Evolutionary conservation across 1,140 invertebrate genomes (phyloP).

Genomic region (Adoxophyes honmai): DNA sequence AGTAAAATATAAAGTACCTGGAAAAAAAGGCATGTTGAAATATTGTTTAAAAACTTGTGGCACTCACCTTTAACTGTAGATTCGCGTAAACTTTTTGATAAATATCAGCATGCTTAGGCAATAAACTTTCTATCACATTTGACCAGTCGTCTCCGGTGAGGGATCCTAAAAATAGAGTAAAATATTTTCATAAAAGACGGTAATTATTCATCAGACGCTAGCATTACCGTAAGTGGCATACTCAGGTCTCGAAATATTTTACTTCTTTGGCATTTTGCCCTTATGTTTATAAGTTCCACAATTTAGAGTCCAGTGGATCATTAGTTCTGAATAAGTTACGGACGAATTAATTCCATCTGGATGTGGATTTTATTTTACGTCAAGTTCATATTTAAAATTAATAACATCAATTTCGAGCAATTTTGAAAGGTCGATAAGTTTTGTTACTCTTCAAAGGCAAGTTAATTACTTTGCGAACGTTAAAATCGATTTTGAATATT

Average conservation of each 20-base stretch:
- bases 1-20: too few relatives aligned
- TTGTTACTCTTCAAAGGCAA: too few relatives aligned
- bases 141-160: slow-evolving; percentile 80
- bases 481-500: too few relatives aligned
- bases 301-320: neutral
- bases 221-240: neutral
- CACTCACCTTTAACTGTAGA: slow-evolving; percentile 77
- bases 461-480: too few relatives aligned
- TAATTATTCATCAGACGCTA: neutral
- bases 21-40: too few relatives aligned
- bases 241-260: slow-evolving; percentile 20
- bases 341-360: too few relatives aligned
- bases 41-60: too few relatives aligned
- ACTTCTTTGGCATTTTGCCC: slow-evolving; percentile 19
- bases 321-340: neutral
- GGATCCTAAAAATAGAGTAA: slow-evolving; percentile 65
- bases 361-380: too few relatives aligned
- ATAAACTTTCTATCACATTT: slow-evolving; percentile 74
- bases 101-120: slow-evolving; percentile 76
- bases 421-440: too few relatives aligned
- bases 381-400: too few relatives aligned
- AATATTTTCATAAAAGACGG: neutral
- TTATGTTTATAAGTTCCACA: neutral
- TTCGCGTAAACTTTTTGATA: slow-evolving; percentile 78
- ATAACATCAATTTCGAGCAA: too few relatives aligned